Evolutionary conservation across 1,140 invertebrate genomes (phyloP), one percentile per base, ranked within the genome.

Genomic region (Muscidifurax raptorellus): DNA sequence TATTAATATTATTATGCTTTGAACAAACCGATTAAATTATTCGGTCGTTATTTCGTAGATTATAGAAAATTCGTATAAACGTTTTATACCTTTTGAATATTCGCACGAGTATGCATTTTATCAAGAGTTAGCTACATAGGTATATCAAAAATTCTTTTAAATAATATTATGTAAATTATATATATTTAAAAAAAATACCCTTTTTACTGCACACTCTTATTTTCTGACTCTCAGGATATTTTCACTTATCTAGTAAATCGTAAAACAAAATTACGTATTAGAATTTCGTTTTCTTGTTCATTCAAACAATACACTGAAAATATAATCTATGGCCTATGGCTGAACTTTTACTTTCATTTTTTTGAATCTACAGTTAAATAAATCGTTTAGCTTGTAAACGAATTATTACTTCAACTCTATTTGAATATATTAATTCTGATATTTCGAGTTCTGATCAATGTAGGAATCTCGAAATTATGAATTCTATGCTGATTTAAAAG

Each of bases 41-140:
- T 44, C 30, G 59, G 13, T 82, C 44, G 30, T 71, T 75, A 40
- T 32, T 79, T 71, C 0, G 32, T 18, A 74, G 30, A 64, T 66
- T 69, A 47, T 81, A 85, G 66, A 77, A 80, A 85, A 81, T 59
- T 77, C 64, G 27, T 81, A 82, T 52, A 79, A 84, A 80, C 44
- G 40, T 81, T 69, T 85, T 81, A n/a, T 18, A 27, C 15, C 40
- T 44, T 47, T 80, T 30, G 9, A 47, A 66, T 81, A 85, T 78
- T 81, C 27, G 22, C 25, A 25, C 25, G 13, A 80, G 47, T 52
- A 83, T 78, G 44, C 40, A 74, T 52, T 74, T 30, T 44, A 74
- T 13, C 67, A 80, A 72, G 36, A 78, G 27, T 84, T 27, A 36
- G 15, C 10, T 78, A 64, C 12, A n/a, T n/a, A n/a, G n/a, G n/a